Evolutionary conservation across 2,113 vertebrate genomes (phyloP).

Genomic region (Lycaon pictus): DNA sequence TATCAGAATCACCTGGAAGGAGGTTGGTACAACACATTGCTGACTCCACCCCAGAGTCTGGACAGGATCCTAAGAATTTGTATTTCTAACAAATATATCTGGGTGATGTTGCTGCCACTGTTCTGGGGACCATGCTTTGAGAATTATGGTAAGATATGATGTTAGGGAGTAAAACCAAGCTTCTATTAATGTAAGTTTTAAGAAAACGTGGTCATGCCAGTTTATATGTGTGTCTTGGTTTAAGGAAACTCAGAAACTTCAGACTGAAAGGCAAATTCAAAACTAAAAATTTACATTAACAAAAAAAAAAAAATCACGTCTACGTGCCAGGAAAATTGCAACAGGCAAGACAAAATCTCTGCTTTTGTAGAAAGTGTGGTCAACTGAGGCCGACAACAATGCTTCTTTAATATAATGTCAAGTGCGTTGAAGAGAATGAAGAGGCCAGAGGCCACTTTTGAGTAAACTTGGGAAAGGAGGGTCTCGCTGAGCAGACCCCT

Average conservation of each 20-base stretch:
- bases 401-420: background rate
- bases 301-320: background rate
- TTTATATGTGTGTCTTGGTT: background rate
- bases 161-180: background rate
- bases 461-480: background rate
- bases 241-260: background rate
- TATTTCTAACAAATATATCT: background rate
- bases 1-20: background rate
- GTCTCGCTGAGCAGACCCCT: background rate
- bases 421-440: fast-evolving
- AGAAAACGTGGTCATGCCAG: background rate
- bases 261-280: background rate
- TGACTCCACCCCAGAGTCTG: background rate
- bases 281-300: background rate
- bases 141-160: background rate
- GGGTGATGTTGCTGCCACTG: background rate
- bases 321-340: background rate
- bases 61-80: background rate
- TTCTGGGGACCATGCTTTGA: background rate
- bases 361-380: background rate
- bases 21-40: background rate
- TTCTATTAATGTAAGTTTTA: background rate
- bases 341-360: background rate
- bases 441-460: background rate
- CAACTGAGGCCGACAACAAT: background rate